Base-by-base conservation (phyloP, 1,140 invertebrate genomes). In the Drosophila parabipectinata region DNA sequence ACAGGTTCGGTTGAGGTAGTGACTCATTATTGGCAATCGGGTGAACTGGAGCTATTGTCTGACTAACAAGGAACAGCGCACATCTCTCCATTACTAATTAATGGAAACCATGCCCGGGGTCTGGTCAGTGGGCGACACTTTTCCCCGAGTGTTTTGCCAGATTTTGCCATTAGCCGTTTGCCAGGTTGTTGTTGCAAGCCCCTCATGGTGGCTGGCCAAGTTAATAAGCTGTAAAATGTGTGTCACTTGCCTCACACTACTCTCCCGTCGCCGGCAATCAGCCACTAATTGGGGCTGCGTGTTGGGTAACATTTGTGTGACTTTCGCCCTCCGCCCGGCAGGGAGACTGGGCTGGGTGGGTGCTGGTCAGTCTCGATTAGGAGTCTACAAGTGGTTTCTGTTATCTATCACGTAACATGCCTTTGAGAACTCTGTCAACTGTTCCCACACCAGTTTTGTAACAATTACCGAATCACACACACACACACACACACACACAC, bases 151-250 rank as follows among this genome's bases (percentile, higher is more conserved):
- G 61, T 64, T 64, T 87, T 71, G 77, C 64, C 59, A 73, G 68
- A 59, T 67, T 73, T 60, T 77, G 54, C 28, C 30, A 72, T 30
- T 79, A 66, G 32, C 30, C 21, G 21, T 21, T 3, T 21, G 21
- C 21, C 21, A 21, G 41, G 30, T 50, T 59, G 66, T 76, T 41
- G 50, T n/a, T 44, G 47, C 39, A 45, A 30, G 55, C 45, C 52
- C 47, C 53, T 51, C 78, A 68, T 72, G 66, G 67, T 77, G 72
- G 79, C 69, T 83, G 83, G 67, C 64, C 76, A 87, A 85, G 87
- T 90, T 90, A 90, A 90, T 90, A 90, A 90, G 81, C 78, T 90
- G 85, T 87, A 87, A 90, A 90, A 90, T 90, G 78, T 90, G 58
- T 90, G 85, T 90, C 85, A 90, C 78, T 72, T 84, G 79, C 66